These are phyloP conservation scores for Corythornis cristatus DNA, from an alignment of 2,113 vertebrate genomes.

Conservation along the genomic window DNA sequence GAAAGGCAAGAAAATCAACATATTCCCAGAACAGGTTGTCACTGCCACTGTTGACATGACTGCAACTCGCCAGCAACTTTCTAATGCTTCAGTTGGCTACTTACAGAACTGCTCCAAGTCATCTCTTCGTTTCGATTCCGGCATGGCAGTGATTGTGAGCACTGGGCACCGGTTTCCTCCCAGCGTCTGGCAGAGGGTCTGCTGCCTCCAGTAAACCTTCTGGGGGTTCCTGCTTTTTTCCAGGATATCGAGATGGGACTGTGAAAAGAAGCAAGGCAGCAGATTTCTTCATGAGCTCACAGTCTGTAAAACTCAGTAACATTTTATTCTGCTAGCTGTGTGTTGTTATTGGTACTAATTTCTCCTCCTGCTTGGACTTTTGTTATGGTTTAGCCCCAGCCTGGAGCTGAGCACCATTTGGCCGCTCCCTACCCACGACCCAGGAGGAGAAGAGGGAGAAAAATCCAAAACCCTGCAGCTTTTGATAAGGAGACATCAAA, in stretches of 20 bases:
- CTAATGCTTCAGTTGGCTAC: constrained; percentile 58
- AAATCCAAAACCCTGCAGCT: too few relatives aligned
- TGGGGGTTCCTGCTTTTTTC: constrained; percentile 75
- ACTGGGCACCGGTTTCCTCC: constrained; percentile 88
- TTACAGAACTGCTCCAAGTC: constrained; percentile 87
- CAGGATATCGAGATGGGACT: constrained; percentile 87
- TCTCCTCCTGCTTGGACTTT: background rate
- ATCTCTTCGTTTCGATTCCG: constrained; percentile 72
- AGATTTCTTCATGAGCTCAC: background rate
- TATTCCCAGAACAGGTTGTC: background rate
- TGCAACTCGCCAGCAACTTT: background rate
- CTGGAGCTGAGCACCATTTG: too few relatives aligned
- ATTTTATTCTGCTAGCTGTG: background rate
- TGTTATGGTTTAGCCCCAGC: background rate
- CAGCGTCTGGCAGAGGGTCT: constrained; percentile 83
- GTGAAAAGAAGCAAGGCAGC: constrained; percentile 26
- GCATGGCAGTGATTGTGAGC: constrained; percentile 91
- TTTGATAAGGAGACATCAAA: too few relatives aligned
- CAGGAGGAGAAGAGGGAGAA: too few relatives aligned
- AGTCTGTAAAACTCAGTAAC: background rate
- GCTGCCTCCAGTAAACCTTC: constrained; percentile 84
- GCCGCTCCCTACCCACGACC: too few relatives aligned
- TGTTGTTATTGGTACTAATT: background rate
- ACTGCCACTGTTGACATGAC: background rate
- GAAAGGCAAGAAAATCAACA: background rate